Evolutionary conservation across 2,888 invertebrate genomes (phyloP).

Genomic region (Coenonympha arcania): DNA sequence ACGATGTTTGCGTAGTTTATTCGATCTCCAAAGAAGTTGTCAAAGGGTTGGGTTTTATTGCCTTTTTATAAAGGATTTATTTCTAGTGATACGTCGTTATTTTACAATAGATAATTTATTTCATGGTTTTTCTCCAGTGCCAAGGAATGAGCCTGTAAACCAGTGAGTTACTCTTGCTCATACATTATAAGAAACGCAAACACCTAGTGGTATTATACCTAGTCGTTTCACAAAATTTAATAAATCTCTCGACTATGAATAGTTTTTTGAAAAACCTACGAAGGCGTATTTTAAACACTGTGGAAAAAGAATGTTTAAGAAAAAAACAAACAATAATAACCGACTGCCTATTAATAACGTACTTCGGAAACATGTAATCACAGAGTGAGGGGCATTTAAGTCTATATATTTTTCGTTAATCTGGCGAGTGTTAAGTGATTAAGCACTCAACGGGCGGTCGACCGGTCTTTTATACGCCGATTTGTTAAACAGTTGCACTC

Average conservation of each 20-base stretch:
- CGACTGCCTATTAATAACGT: not conserved
- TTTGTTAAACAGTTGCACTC: conserved; percentile 64
- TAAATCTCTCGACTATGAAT: no score
- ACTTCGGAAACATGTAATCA: conserved; percentile 3
- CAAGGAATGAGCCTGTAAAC: no score
- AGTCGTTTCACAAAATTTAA: no score
- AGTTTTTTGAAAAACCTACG: no score
- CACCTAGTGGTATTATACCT: no score
- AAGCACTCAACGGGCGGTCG: conserved; percentile 64
- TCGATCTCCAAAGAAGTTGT: conserved; percentile 10
- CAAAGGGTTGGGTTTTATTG: not conserved
- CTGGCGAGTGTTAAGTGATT: conserved; percentile 71
- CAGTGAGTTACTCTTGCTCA: no score
- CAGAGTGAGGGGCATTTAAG: conserved; percentile 35
- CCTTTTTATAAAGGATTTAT: not conserved
- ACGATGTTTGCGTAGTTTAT: conserved; percentile 20
- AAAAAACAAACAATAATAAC: not conserved
- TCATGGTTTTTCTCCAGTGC: no score
- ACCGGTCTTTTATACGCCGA: conserved; percentile 62
- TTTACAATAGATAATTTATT: no score
- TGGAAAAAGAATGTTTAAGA: not conserved
- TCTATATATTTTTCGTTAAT: conserved; percentile 66
- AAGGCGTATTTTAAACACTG: no score
- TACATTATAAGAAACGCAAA: no score
- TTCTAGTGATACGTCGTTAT: no score